phyloP scores from a whole-genome alignment of 1,140 invertebrate species.

The Phenacoccus solenopsis region DNA sequence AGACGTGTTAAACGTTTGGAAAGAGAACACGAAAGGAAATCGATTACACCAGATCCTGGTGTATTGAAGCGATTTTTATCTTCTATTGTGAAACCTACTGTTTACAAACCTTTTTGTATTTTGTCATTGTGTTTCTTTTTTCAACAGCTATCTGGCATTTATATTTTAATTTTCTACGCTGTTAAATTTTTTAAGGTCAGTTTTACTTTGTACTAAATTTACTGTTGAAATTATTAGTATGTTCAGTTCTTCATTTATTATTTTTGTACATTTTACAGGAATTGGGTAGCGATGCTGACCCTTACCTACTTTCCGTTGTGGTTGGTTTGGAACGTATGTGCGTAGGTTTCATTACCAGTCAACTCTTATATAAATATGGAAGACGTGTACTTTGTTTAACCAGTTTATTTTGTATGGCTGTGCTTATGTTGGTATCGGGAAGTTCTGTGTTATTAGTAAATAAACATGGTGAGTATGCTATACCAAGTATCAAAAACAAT shows the following conservation, averaged over 20 bases:
- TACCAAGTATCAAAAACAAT: too few relatives aligned
- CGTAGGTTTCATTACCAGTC: constrained; percentile 42
- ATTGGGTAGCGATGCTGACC: constrained; percentile 37
- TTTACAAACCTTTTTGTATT: constrained; percentile 45
- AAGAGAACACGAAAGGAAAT: constrained; percentile 31
- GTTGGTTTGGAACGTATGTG: constrained; percentile 50
- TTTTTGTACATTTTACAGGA: constrained; percentile 30
- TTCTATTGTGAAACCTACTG: constrained; percentile 36
- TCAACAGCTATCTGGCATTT: constrained; percentile 49
- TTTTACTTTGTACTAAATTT: neutral
- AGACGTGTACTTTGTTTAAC: constrained; percentile 39
- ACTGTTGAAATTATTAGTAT: neutral
- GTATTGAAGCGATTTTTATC: neutral
- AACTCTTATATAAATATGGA: constrained; percentile 37
- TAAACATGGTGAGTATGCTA: neutral
- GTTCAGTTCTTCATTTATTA: too few relatives aligned
- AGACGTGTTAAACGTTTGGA: constrained; percentile 27
- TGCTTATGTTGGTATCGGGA: constrained; percentile 40
- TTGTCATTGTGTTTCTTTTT: constrained; percentile 43
- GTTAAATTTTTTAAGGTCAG: constrained; percentile 45
- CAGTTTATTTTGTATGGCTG: constrained; percentile 39
- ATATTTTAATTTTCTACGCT: constrained; percentile 55
- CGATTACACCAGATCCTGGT: constrained; percentile 20
- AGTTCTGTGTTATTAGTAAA: constrained; percentile 28
- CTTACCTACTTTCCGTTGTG: constrained; percentile 42